Base-by-base conservation (phyloP, 2,888 invertebrate genomes). In the Encarsia formosa region DNA sequence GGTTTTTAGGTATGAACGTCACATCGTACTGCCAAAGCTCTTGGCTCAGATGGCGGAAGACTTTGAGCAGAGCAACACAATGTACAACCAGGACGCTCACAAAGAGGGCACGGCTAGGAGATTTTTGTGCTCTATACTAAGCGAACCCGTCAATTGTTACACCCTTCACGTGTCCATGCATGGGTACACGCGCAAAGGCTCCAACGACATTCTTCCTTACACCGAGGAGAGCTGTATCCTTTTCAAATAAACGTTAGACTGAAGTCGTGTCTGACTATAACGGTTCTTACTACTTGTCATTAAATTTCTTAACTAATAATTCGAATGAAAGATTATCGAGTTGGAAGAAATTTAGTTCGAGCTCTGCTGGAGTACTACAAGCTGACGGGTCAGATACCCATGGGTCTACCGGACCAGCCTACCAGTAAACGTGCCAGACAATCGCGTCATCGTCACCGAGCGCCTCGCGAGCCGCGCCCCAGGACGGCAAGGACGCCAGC, bases 221-320 rank as follows among this genome's bases (percentile, higher is more conserved):
- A 95, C 90, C 32, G 95, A 96, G 78, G 94, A 95, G 64, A 87
- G 88, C 61, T 97, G 96, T 96, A 91, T 91, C 90, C 88, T 88
- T 83, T 74, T 40, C n/a, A n/a, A n/a, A n/a, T n/a, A n/a, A n/a
- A n/a, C n/a, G n/a, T n/a, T n/a, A n/a, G n/a, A n/a, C n/a, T n/a
- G n/a, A n/a, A n/a, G n/a, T n/a, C n/a, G n/a, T n/a, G n/a, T n/a
- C n/a, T n/a, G n/a, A n/a, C n/a, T n/a, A n/a, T n/a, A n/a, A n/a
- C n/a, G n/a, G n/a, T n/a, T n/a, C n/a, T n/a, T n/a, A n/a, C n/a
- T n/a, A n/a, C n/a, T n/a, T n/a, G n/a, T n/a, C n/a, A n/a, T n/a
- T n/a, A n/a, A n/a, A n/a, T n/a, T n/a, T n/a, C n/a, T n/a, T n/a
- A n/a, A n/a, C n/a, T n/a, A n/a, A n/a, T n/a, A n/a, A n/a, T n/a